A percentile compares a stretch with the other conserved stretches of the same genome.
These are phyloP conservation scores for Notothenia coriiceps DNA, from an alignment of 2,113 vertebrate genomes.

Conservation along the genomic window DNA sequence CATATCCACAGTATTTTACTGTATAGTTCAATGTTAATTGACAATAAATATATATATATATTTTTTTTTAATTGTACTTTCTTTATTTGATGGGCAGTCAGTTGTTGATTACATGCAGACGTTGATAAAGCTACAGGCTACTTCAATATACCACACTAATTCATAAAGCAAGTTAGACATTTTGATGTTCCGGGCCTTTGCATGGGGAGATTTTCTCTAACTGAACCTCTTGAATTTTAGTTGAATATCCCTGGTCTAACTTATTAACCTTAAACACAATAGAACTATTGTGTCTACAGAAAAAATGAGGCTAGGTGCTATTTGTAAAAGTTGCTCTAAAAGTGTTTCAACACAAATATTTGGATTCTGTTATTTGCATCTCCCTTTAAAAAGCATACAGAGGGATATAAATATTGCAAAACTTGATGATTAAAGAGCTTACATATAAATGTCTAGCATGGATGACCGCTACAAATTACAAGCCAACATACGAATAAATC, in stretches of 20 bases:
- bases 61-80: too few relatives aligned
- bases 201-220: too few relatives aligned
- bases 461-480: conserved; percentile 27
- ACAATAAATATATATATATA: too few relatives aligned
- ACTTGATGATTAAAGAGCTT: conserved; percentile 20
- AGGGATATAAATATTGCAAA: conserved; percentile 1
- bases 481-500: conserved; percentile 33
- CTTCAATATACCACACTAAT: too few relatives aligned
- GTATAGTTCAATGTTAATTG: too few relatives aligned
- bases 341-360: conserved; percentile 12
- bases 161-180: too few relatives aligned
- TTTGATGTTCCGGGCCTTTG: too few relatives aligned
- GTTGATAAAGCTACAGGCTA: too few relatives aligned
- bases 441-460: conserved; percentile 13
- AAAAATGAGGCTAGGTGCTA: not conserved
- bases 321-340: not conserved
- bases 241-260: not conserved
- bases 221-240: too few relatives aligned
- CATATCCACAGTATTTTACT: too few relatives aligned
- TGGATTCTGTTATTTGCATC: not conserved
- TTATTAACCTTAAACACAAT: not conserved
- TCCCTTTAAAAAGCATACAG: not conserved
- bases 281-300: not conserved
- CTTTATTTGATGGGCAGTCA: too few relatives aligned
- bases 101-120: too few relatives aligned